Evolutionary conservation across 1,140 invertebrate species (phyloP), one percentile per base, ranked within the genome.

Genomic region (Charaxes varanes): DNA sequence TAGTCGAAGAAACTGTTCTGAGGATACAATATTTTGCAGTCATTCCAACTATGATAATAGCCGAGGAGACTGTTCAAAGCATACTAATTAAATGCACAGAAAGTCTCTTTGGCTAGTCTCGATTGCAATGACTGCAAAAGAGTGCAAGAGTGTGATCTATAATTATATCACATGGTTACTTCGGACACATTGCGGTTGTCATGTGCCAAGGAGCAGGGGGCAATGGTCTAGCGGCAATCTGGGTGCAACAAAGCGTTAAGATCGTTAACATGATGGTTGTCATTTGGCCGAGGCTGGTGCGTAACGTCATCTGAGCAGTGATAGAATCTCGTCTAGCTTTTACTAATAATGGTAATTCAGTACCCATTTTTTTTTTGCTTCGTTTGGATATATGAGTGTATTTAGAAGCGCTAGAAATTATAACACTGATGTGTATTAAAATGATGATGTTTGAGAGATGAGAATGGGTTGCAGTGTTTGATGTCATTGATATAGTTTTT

Each of bases 201-300:
- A 68, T 73, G 60, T 66, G 62, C 62, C 63, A 66, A 50, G 47
- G 68, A 64, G 60, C 69, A 71, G 59, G 53, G 70, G 72, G 71
- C 74, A 76, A 64, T 68, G 69, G 71, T 77, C 76, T 67, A 27
- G 50, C 53, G 62, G 65, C 51, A 77, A 80, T 80, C 74, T 70
- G 66, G 53, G 62, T 46, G 60, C 72, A 79, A 30, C 72, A 73
- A 62, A 77, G 72, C 76, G 72, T 74, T 73, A 67, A 80, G 76
- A 77, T 76, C 67, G 59, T 77, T 74, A 76, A 59, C 66, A 49
- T 61, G 56, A 63, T 58, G 55, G 53, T 65, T 64, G 64, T 72
- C 64, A 65, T 69, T 72, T 65, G 62, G 55, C 61, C 59, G 45
- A 43, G 34, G 45, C 40, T 43, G 56, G 55, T 54, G 52, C 41